Evolutionary conservation across 2,888 invertebrate genomes (phyloP).

Genomic region (Omphaloscelis lunosa): DNA sequence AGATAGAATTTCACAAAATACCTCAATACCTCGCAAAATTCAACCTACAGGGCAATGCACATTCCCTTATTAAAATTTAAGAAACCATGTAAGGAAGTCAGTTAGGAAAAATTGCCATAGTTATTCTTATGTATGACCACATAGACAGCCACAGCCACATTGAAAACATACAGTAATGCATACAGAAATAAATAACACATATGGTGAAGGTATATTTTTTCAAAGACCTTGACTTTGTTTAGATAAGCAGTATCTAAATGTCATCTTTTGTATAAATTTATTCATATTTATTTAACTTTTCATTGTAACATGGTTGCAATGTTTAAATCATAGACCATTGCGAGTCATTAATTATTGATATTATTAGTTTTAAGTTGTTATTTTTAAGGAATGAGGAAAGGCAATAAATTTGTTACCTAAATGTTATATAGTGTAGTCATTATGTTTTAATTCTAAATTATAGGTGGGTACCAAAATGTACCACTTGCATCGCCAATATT

Average conservation of each 20-base stretch:
- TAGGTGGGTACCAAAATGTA: neutral
- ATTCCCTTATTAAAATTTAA: neutral
- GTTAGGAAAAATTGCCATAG: neutral
- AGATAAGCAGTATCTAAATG: conserved; percentile 23
- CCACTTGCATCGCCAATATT: neutral
- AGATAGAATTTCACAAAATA: neutral
- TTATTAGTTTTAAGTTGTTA: neutral
- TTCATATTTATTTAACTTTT: conserved; percentile 2
- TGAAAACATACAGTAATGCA: neutral
- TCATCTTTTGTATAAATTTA: neutral
- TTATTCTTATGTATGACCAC: neutral
- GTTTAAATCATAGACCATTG: conserved; percentile 3
- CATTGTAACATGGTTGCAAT: neutral
- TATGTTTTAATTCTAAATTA: conserved; percentile 2
- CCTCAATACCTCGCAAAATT: neutral
- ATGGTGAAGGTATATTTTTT: conserved; percentile 8
- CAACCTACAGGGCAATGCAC: neutral
- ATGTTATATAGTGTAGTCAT: neutral
- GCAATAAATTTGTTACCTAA: neutral
- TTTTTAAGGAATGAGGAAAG: conserved; percentile 29
- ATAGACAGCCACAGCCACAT: too few relatives aligned
- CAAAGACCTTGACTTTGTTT: conserved; percentile 22
- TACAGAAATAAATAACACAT: neutral
- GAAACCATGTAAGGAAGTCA: conserved; percentile 8
- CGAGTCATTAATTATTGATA: neutral